A percentile compares a stretch with the other conserved stretches of the same genome.
These are phyloP conservation scores for Stercorarius parasiticus DNA, from an alignment of 2,113 vertebrate genomes.

Conservation along the genomic window DNA sequence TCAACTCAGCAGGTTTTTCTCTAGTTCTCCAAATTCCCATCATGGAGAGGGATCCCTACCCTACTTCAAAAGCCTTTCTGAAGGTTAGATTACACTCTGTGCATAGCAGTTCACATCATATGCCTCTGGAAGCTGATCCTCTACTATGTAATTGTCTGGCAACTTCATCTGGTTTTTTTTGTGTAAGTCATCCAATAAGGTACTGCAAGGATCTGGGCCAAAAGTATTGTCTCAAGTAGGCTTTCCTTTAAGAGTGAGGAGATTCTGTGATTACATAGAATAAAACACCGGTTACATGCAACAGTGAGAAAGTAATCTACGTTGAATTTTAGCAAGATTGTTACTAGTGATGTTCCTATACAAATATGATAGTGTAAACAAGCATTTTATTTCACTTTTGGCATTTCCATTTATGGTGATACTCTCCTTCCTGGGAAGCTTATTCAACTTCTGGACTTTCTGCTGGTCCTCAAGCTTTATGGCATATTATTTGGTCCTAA, in stretches of 20 bases:
- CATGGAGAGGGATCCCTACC: not conserved
- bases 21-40: not conserved
- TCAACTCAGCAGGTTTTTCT: not conserved
- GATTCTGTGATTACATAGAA: not conserved
- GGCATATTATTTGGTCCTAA: not conserved
- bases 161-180: not conserved
- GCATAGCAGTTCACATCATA: not conserved
- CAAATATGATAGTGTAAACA: not conserved
- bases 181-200: not conserved
- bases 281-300: not conserved
- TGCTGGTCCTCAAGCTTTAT: not conserved
- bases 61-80: not conserved
- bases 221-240: not conserved
- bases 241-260: not conserved
- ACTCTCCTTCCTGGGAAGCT: not conserved
- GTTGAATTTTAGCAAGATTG: not conserved
- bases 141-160: not conserved
- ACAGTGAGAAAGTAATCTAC: not conserved
- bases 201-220: not conserved
- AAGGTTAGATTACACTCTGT: not conserved
- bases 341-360: not conserved
- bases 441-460: not conserved
- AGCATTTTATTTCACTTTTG: not conserved
- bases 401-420: not conserved
- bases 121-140: not conserved